These are phyloP conservation scores for Lepidurus packardi DNA, from an alignment of 1,140 invertebrate genomes.

Conservation along the genomic window DNA sequence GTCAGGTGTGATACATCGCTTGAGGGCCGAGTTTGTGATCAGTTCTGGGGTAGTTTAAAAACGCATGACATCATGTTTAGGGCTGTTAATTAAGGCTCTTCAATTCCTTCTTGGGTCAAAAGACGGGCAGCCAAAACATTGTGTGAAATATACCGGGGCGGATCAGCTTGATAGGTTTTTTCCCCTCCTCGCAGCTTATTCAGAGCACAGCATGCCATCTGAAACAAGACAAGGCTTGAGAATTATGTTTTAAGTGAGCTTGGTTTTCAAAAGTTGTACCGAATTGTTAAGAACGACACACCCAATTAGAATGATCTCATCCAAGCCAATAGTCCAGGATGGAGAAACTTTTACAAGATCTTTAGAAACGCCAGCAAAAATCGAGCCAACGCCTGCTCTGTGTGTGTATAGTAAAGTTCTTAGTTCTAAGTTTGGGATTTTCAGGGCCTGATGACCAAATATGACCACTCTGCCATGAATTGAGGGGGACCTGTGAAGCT, in stretches of 20 bases:
- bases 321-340: neutral
- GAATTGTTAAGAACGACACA: conserved; percentile 13
- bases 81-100: neutral
- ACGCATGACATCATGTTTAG: too few species aligned
- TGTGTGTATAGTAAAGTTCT: neutral
- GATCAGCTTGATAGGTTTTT: neutral
- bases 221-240: conserved; percentile 3
- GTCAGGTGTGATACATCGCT: too few species aligned
- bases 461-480: neutral
- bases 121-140: neutral
- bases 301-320: conserved; percentile 18
- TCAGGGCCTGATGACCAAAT: neutral
- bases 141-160: neutral
- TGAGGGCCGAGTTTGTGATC: too few species aligned
- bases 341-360: neutral
- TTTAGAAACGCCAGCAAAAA: neutral
- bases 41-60: too few species aligned
- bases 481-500: neutral
- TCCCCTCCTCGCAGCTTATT: neutral
- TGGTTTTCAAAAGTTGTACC: neutral
- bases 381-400: neutral
- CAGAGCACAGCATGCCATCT: neutral
- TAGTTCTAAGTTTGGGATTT: neutral
- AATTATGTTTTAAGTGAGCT: neutral
- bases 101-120: neutral